Percentiles rank a stretch among this genome's conserved stretches.
Evolutionary conservation across 1,140 invertebrate genomes (phyloP).

Genomic region (Eurytemora carolleeae): DNA sequence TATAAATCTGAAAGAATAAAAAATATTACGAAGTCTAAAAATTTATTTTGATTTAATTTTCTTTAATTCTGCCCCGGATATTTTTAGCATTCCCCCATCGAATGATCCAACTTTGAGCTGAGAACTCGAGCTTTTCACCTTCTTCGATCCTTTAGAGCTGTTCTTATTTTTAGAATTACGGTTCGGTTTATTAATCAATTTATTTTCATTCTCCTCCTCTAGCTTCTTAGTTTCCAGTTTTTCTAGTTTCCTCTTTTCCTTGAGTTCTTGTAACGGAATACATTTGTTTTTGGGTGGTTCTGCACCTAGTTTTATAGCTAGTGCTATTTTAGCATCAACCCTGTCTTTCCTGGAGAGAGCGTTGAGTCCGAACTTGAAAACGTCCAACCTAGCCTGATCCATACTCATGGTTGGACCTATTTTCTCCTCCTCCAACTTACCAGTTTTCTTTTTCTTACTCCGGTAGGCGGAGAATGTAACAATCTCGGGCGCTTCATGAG

Average conservation of each 20-base stretch:
- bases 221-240: neutral
- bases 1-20: neutral
- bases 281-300: conserved; percentile 12
- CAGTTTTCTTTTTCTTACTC: too few relatives aligned
- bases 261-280: conserved; percentile 3
- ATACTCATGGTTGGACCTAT: too few relatives aligned
- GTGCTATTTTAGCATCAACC: neutral
- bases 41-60: conserved; percentile 3
- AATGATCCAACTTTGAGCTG: conserved; percentile 13
- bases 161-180: too few relatives aligned
- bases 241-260: neutral
- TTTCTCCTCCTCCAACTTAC: too few relatives aligned
- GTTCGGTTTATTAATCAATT: neutral
- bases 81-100: conserved; percentile 13
- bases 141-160: too few relatives aligned
- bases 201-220: neutral
- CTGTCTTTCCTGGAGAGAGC: neutral
- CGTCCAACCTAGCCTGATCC: neutral
- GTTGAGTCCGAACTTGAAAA: conserved; percentile 7
- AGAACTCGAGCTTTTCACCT: too few relatives aligned
- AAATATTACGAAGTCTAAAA: neutral
- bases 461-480: too few relatives aligned
- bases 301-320: conserved; percentile 6
- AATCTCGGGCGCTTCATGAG: too few relatives aligned
- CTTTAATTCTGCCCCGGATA: neutral